Base-by-base conservation (phyloP, 2,113 vertebrate species). In the Amia ocellicauda region DNA sequence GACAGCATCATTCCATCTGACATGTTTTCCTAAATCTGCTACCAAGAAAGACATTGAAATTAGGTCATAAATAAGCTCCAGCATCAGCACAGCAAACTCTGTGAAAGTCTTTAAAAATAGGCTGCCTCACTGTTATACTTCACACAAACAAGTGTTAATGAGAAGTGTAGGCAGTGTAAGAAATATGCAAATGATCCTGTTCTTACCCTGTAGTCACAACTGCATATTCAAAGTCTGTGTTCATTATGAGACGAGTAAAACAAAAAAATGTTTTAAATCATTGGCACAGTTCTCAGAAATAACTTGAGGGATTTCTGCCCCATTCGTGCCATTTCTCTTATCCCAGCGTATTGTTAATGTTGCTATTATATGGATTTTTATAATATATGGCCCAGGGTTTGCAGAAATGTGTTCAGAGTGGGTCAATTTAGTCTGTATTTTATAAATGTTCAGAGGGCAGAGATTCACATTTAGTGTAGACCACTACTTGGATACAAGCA, bases 111-210 rank as follows among this genome's bases (percentile, higher is more conserved):
- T 47, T 47, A 14, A 47, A 47, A 47, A 47, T 47, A 47, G 43
- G 43, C 16, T 47, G 43, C 13, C 13, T 14, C 1, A 14, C 3
- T 47, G 43, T 47, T 47, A 47, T n/a, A 47, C n/a, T 47, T 47
- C 43, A 47, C 43, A 47, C 13, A 47, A 47, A 16, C n/a, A 47
- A n/a, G 43, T n/a, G n/a, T 47, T 47, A 47, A n/a, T 47, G 43
- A 47, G 43, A 47, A n/a, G 43, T 14, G 43, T 14, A 16, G 43
- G n/a, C 43, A 47, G 14, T 47, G 43, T n/a, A 17, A n/a, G 43
- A 47, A 47, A 47, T 47, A 47, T 47, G 43, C 4, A 47, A 47
- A 47, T 47, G 1, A 47, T n/a, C n/a, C n/a, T 47, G 8, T 3
- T 47, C n/a, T 13, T 47, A 17, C 43, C 43, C 43, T 47, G 43